Percentiles rank a stretch among this genome's conserved stretches.
Conservation (phyloP, 1,140 invertebrate genomes). For the Drosophila chauvacae region DNA sequence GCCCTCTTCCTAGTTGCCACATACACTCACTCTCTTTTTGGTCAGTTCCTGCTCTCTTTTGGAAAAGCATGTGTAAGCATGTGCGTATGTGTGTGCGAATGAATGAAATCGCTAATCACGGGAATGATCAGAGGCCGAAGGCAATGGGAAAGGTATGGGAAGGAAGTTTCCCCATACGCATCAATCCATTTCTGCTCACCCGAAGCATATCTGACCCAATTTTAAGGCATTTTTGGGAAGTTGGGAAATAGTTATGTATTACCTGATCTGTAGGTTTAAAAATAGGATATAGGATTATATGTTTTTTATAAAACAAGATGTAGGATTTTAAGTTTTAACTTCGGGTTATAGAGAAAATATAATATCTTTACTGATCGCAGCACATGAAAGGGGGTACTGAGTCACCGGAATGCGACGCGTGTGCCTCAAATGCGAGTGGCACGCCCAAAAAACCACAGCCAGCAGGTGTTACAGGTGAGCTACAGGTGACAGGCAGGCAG, state of each 20-base stretch:
- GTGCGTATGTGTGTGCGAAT: neutral
- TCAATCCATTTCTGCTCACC: neutral
- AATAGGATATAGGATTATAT: no score
- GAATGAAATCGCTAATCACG: constrained; percentile 26
- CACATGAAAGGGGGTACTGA: neutral
- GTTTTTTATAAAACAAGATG: no score
- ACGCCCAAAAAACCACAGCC: constrained; percentile 18
- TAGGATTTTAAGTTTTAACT: no score
- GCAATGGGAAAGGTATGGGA: neutral
- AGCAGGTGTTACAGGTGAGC: constrained; percentile 23
- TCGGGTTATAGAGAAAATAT: no score
- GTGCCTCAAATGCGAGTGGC: constrained; percentile 9
- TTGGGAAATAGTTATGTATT: neutral
- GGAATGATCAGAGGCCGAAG: neutral
- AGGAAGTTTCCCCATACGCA: neutral
- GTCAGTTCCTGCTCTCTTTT: constrained; percentile 34
- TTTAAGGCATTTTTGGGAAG: neutral
- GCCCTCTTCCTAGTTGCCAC: neutral
- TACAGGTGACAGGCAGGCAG: constrained; percentile 48
- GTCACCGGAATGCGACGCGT: constrained; percentile 1
- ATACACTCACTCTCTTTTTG: neutral
- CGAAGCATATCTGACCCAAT: neutral
- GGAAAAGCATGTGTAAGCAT: neutral
- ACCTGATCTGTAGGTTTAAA: neutral
- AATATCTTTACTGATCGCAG: neutral